These are phyloP conservation scores for Xylota sylvarum DNA, from an alignment of 2,888 invertebrate genomes.

Conservation along the genomic window DNA sequence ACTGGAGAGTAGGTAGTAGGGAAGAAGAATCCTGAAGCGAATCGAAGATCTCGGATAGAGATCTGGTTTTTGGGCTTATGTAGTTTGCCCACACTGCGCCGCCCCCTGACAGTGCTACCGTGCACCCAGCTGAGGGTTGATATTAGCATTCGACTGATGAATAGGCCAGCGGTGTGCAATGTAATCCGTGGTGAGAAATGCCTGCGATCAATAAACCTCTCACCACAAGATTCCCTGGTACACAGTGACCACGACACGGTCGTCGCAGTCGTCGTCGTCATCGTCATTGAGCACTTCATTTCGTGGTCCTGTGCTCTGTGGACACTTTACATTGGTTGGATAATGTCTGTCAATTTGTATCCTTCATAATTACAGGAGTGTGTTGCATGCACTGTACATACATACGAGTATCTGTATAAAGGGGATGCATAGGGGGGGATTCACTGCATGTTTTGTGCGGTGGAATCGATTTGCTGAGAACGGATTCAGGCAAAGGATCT, in stretches of 20 bases:
- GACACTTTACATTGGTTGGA: constrained; percentile 65
- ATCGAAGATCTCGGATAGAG: constrained; percentile 55
- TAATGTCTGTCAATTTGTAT: constrained; percentile 76
- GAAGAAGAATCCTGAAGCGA: constrained; percentile 43
- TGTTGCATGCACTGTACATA: constrained; percentile 50
- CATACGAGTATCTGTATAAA: background rate
- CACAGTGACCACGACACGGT: constrained; percentile 9
- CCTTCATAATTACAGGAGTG: constrained; percentile 73
- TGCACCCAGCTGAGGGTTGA: constrained; percentile 69
- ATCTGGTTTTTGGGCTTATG: constrained; percentile 69
- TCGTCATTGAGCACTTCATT: constrained; percentile 67
- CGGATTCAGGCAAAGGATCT: constrained; percentile 22
- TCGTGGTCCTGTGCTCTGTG: constrained; percentile 48
- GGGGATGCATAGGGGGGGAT: constrained; percentile 41
- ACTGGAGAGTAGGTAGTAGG: constrained; percentile 19
- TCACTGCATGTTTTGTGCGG: constrained; percentile 20
- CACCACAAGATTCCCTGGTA: constrained; percentile 54
- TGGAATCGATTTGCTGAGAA: constrained; percentile 1
- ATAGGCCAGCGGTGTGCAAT: constrained; percentile 57
- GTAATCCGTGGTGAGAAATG: constrained; percentile 72
- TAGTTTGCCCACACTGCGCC: constrained; percentile 29
- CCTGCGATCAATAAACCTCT: constrained; percentile 74
- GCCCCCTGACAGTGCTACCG: constrained; percentile 47
- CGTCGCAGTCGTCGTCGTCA: background rate
- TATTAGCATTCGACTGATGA: constrained; percentile 69